A percentile compares a stretch with the other conserved stretches of the same genome.
Conservation (phyloP, 2,113 vertebrate species). For the Marmota flaviventris region DNA sequence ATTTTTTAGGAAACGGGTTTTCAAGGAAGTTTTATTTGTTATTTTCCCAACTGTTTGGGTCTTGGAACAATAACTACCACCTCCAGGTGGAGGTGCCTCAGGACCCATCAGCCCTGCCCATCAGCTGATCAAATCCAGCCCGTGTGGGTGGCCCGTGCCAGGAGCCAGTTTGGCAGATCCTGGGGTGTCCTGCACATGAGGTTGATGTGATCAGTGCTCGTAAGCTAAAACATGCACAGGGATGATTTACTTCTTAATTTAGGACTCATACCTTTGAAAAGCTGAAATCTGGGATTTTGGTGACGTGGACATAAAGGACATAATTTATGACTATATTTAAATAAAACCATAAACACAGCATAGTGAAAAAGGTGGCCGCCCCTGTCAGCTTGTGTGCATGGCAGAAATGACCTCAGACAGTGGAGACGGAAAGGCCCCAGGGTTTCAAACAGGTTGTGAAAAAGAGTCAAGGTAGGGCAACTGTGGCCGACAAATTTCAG, state of each 20-base stretch:
- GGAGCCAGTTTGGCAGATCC: not conserved
- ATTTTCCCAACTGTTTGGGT: not conserved
- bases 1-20: not conserved
- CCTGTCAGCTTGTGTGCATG: not conserved
- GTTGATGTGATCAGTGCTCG: not conserved
- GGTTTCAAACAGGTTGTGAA: not conserved
- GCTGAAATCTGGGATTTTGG: not conserved
- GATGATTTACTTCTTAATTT: not conserved
- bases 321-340: constrained; percentile 37
- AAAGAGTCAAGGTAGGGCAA: not conserved
- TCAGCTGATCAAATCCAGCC: not conserved
- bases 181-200: not conserved
- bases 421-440: not conserved
- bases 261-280: not conserved
- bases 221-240: not conserved
- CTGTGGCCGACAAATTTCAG: not conserved
- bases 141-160: not conserved
- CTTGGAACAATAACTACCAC: not conserved
- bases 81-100: no score
- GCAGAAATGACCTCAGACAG: not conserved
- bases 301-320: not conserved
- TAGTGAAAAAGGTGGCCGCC: not conserved
- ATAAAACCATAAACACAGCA: not conserved
- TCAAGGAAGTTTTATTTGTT: constrained; percentile 38
- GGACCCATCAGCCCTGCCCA: no score